phyloP scores from a whole-genome alignment of 2,797 vertebrate genomes.

The Antennarius maculatus region DNA sequence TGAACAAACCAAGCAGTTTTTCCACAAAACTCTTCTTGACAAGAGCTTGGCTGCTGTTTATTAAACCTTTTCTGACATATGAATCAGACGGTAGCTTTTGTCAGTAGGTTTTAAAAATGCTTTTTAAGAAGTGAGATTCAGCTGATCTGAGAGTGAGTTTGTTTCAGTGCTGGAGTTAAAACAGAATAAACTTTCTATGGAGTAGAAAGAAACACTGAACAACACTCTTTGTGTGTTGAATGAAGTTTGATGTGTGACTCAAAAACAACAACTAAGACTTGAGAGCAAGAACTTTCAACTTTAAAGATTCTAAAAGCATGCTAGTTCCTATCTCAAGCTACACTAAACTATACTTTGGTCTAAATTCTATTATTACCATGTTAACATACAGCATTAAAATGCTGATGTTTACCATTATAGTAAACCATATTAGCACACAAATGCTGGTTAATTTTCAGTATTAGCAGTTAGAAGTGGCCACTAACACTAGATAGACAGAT shows the following conservation, averaged over 20 bases:
- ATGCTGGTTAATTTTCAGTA: no score
- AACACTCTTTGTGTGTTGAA: not conserved
- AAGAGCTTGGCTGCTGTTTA: constrained; percentile 1
- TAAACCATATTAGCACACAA: no score
- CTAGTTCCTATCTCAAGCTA: no score
- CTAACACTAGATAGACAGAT: no score
- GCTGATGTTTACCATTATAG: no score
- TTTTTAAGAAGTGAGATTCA: not conserved
- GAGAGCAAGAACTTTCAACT: not conserved
- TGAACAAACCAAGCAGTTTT: constrained; percentile 29
- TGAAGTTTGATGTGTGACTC: not conserved
- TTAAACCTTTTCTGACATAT: not conserved
- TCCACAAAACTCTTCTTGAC: constrained; percentile 7
- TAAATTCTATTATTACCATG: no score
- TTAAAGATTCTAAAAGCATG: no score
- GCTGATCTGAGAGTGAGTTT: not conserved
- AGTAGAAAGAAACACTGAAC: constrained; percentile 2
- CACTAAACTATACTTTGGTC: no score
- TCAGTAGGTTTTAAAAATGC: no score
- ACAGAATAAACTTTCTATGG: not conserved
- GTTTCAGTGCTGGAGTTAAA: not conserved
- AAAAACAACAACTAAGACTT: not conserved
- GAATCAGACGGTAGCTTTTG: constrained; percentile 1
- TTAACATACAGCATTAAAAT: no score
- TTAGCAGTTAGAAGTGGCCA: no score